Base-by-base conservation (phyloP, 2,888 invertebrate genomes). In the Cheilosia vulpina region DNA sequence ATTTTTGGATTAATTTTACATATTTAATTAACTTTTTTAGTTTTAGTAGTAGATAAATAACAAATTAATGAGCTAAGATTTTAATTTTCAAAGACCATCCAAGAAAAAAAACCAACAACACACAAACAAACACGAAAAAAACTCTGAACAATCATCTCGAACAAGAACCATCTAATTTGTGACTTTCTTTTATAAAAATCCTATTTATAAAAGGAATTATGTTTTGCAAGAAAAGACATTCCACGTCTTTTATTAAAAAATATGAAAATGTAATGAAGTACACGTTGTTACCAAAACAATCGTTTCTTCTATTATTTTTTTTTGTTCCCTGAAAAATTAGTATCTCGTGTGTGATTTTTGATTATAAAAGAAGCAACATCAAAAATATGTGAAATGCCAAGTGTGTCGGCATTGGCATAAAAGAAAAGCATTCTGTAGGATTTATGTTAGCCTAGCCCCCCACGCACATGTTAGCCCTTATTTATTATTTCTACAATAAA, bases 11-110 rank as follows among this genome's bases (percentile, higher is more conserved):
- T 75, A 84, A 76, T 79, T 84, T 84, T 38, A 38, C 38, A 38
- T 47, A 80, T 80, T 84, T 71, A 83, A 83, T 45, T 78, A 63
- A 78, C 72, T 47, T 50, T 24, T 55, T 66, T 80, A 80, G 75
- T 80, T 80, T 68, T 79, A 79, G 60, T 79, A 79, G 60, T 84
- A 84, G 84, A 80, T 80, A 60, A 80, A 84, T 80, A 84, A 71
- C 71, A 76, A 84, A 71, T 52, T 84, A 80, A 60, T 75, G 65
- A 52, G 71, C 76, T 84, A 84, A 84, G 84, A 62, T 73, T 73
- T 60, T 38, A 45, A 45, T 47, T 69, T 71, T 71, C 71, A 27
- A 24, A 82, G 58, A 76, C 66, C 72, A 62, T 13, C 31, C 17
- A 62, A 43, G 55, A 53, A 45, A 27, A 53, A 6, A 13, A 9